phyloP scores from a whole-genome alignment of 2,797 vertebrate genomes.

The Bucorvus abyssinicus region DNA sequence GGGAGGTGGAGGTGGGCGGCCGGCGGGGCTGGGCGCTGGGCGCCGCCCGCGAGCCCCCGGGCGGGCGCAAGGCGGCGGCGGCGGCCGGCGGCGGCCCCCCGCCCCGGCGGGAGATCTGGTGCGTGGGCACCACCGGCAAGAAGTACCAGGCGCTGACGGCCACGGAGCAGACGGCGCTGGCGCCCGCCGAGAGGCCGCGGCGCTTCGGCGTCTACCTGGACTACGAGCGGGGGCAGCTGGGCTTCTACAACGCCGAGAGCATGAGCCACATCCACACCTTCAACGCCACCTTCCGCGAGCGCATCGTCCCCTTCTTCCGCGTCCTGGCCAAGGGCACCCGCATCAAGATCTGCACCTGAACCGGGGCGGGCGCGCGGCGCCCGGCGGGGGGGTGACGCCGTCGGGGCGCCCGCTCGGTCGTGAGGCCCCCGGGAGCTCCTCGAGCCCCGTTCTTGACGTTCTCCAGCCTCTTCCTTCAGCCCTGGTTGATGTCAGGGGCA shows the following conservation, averaged over 20 bases:
- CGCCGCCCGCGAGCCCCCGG: conserved; percentile 60
- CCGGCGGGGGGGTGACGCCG: too few relatives aligned
- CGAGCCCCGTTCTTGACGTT: too few relatives aligned
- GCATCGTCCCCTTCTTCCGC: conserved; percentile 76
- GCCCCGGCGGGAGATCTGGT: conserved; percentile 73
- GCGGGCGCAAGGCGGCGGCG: too few relatives aligned
- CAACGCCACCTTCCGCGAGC: conserved; percentile 72
- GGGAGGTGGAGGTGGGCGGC: too few relatives aligned
- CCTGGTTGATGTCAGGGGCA: too few relatives aligned
- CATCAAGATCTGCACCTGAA: conserved; percentile 73
- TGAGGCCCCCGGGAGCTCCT: too few relatives aligned
- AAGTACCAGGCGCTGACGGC: conserved; percentile 71
- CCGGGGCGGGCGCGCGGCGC: too few relatives aligned
- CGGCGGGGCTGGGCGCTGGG: conserved; percentile 73
- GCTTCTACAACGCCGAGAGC: conserved; percentile 77
- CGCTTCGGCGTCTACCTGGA: conserved; percentile 76
- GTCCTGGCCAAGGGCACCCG: conserved; percentile 73
- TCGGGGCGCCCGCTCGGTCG: too few relatives aligned
- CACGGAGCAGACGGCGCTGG: conserved; percentile 68
- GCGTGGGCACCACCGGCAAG: conserved; percentile 73
- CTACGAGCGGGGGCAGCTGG: conserved; percentile 73
- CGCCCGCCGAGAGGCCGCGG: conserved; percentile 62
- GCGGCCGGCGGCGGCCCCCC: too few relatives aligned
- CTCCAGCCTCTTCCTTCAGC: too few relatives aligned
- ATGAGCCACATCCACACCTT: conserved; percentile 79